Base-by-base conservation (phyloP, 2,113 vertebrate genomes). In the Mormyrus iriodes region DNA sequence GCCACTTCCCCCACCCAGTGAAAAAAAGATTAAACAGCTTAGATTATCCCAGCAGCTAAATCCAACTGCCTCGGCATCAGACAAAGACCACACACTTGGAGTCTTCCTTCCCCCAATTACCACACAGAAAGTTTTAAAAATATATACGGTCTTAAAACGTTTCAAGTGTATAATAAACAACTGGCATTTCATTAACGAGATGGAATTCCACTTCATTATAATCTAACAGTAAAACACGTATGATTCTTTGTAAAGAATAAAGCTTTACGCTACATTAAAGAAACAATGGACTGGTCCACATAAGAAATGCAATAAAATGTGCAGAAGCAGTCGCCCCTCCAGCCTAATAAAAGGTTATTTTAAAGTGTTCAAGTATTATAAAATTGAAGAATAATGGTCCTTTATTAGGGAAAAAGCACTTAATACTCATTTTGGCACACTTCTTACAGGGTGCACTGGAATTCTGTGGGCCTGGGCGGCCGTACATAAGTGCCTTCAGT, bases 21-120 rank as follows among this genome's bases (percentile, higher is more conserved):
- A 90, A 55, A 94, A 92, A 93, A 92, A 82, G 92, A 91, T 93
- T 93, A 90, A 95, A 91, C 86, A 88, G 93, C 95, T 96, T 93
- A 95, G 96, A 95, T 96, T 97, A 97, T 94, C 95, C 95, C 96
- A 95, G 90, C 96, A 90, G 93, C 95, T 94, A 95, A 94, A 93
- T 88, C 92, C 91, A 48, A 93, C 93, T 89, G 88, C 90, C 89
- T 90, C 89, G 65, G 89, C 88, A 91, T 83, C 88, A 94, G 94
- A 94, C 93, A 92, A 82, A 90, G 95, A 96, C 95, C 96, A 96
- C 96, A 97, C 96, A 96, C 93, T 93, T 90, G 95, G 95, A 95
- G 93, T 51, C 86, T 91, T 85, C 88, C 92, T 92, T 73, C 86
- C 49, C 88, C 52, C 19, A 35, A 39, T 17, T 53, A 19, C 88